phyloP scores from a whole-genome alignment of 2,797 vertebrate species.

The Poliocrania exsul region DNA sequence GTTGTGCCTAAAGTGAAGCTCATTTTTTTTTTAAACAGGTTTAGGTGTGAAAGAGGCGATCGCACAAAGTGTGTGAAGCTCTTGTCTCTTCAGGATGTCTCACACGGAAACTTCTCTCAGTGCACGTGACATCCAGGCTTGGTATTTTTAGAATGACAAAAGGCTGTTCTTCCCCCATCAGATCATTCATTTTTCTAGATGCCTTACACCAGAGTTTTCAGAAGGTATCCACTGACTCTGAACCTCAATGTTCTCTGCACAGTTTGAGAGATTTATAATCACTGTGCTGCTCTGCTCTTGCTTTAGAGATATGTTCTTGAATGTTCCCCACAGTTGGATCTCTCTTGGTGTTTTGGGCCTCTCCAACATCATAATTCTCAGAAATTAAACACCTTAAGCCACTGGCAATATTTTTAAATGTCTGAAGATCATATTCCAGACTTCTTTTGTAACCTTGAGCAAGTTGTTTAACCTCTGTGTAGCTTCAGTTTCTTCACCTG shows the following conservation, averaged over 20 bases:
- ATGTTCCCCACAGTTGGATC: not conserved
- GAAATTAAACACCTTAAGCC: not conserved
- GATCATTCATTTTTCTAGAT: constrained; percentile 1
- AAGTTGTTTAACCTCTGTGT: constrained; percentile 1
- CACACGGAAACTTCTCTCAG: not conserved
- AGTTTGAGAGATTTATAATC: not conserved
- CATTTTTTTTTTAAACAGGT: not conserved
- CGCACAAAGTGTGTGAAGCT: not conserved
- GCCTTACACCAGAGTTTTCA: not conserved
- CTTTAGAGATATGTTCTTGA: not conserved
- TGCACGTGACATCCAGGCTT: not conserved
- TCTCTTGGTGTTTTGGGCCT: not conserved
- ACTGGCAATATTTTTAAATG: not conserved
- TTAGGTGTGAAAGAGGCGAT: not conserved
- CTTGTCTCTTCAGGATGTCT: not conserved
- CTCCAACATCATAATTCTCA: not conserved
- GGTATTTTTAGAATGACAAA: constrained; percentile 29
- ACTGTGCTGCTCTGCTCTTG: not conserved
- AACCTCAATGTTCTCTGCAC: not conserved
- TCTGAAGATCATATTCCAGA: not conserved
- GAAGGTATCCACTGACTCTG: not conserved
- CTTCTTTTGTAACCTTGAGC: not conserved
- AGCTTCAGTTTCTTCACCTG: constrained; percentile 4
- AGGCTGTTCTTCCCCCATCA: not conserved
- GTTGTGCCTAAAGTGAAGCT: not conserved